Percentiles rank a stretch among this genome's conserved stretches.
Conservation (phyloP, 2,113 vertebrate species). For the Zosterops japonicus region DNA sequence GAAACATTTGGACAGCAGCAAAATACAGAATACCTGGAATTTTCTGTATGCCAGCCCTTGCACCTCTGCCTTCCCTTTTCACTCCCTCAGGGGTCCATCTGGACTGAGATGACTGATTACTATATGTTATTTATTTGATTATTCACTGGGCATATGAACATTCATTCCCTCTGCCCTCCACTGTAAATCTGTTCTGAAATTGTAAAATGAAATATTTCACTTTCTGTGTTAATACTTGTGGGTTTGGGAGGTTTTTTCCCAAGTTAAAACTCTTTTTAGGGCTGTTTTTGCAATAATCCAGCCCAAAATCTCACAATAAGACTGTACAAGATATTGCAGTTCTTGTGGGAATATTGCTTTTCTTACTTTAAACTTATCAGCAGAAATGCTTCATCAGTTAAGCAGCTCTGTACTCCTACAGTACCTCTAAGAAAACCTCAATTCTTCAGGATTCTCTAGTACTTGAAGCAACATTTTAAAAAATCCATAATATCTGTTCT, state of each 20-base stretch:
- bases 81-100: neutral
- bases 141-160: neutral
- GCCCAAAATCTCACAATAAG: neutral
- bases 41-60: neutral
- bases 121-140: neutral
- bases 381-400: neutral
- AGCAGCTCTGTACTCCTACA: neutral
- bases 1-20: neutral
- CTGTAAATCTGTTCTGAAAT: neutral
- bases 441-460: neutral
- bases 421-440: neutral
- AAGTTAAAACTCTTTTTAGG: neutral
- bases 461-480: neutral
- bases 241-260: accelerated
- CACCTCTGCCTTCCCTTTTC: neutral
- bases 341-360: neutral
- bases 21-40: neutral
- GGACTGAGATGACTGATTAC: neutral
- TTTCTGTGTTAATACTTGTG: neutral
- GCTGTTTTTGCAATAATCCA: neutral
- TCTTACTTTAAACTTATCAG: neutral
- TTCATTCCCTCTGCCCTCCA: neutral
- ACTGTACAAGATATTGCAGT: neutral
- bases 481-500: neutral
- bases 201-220: neutral